Base-by-base conservation (phyloP, 1,140 invertebrate species). In the Heliconius congener region DNA sequence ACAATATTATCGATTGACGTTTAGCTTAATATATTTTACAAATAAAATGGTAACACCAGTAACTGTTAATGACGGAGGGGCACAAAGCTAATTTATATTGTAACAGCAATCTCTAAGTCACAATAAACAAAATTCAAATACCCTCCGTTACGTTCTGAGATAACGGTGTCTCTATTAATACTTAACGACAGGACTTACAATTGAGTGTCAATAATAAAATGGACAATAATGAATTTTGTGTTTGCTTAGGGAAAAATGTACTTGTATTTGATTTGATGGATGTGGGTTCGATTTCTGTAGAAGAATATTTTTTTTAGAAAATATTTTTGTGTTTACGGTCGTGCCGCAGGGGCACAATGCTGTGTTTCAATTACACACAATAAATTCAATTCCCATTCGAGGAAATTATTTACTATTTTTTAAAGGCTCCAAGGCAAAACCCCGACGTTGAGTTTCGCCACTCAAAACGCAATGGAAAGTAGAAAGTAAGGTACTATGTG, bases 91-190 rank as follows among this genome's bases (percentile, higher is more conserved):
- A 76, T 76, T 76, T 70, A 76, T 76, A 76, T 76, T 71, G 75
- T 71, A 76, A 39, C 74, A 50, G 73, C 73, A 76, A 76, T 76
- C 75, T 76, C 75, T 9, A 50, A 76, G 75, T 71, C 75, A 71
- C 66, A 76, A 76, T 76, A 76, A 76, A 76, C 75, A 71, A 76
- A 76, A 76, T 71, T 76, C 66, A 76, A 71, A 76, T 50, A 71
- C 60, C 39, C 75, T 16, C 27, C 55, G 8, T 23, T 8, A 52
- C 50, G 50, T 18, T 46, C 18, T 18, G 0, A 57, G 60, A 71
- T 76, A 76, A 71, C 55, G 42, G 9, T 52, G 66, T 57, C 46
- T 50, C 50, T 23, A 66, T 70, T 70, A 76, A 76, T 76, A 70
- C 74, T 76, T 71, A 71, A 71, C 71, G 66, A 76, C 23, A 66